Conservation (phyloP, 64 coral and sea anemone genomes). For the Dendrophyllia cribrosa region DNA sequence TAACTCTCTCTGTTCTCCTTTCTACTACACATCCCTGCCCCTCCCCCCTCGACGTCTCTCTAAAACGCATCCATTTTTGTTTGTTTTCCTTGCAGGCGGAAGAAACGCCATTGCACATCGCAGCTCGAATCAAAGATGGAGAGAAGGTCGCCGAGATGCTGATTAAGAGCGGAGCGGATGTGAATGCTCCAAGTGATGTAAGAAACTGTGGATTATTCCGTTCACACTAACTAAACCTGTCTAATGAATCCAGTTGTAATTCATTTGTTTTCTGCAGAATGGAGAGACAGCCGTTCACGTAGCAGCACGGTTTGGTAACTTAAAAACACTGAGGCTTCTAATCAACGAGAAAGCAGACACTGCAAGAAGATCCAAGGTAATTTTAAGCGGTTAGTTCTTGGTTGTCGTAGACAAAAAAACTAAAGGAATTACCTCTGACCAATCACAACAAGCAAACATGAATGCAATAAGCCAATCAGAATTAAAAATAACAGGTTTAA, state of each 20-base stretch:
- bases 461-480: no score
- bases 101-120: constrained; percentile 82
- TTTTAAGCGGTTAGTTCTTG: background rate
- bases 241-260: background rate
- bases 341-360: constrained; percentile 93
- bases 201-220: background rate
- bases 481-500: no score
- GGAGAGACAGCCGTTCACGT: constrained; percentile 90
- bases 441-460: no score
- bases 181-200: constrained; percentile 85
- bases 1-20: background rate
- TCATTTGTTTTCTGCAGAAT: constrained; percentile 61
- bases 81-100: constrained; percentile 45
- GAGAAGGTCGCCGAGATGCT: constrained; percentile 87
- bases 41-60: background rate
- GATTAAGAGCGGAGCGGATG: constrained; percentile 90
- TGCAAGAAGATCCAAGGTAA: constrained; percentile 89
- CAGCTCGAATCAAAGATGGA: constrained; percentile 80
- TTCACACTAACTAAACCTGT: background rate
- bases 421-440: no score
- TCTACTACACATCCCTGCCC: background rate
- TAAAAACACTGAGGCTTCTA: constrained; percentile 74
- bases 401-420: background rate
- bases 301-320: constrained; percentile 77
- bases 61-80: background rate